Percentiles rank a stretch among this genome's conserved stretches.
These are phyloP conservation scores for Galerucella calmariensis DNA, from an alignment of 2,888 invertebrate species.

Conservation along the genomic window DNA sequence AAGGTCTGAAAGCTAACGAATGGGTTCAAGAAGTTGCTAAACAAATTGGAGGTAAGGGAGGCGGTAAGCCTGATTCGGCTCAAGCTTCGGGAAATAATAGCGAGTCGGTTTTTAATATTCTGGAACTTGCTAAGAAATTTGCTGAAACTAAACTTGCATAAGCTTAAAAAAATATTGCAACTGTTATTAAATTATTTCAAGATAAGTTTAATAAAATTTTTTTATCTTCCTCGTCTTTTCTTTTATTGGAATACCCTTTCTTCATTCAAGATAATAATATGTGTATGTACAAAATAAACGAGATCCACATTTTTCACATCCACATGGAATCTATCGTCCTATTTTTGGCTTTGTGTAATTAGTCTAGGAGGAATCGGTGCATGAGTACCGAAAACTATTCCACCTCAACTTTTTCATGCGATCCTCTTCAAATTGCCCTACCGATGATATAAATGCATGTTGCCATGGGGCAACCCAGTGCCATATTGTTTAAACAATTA, in stretches of 20 bases:
- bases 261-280: too few relatives aligned
- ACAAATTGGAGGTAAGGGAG: conserved; percentile 84
- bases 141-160: conserved; percentile 74
- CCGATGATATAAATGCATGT: too few relatives aligned
- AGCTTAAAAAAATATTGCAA: background rate
- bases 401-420: too few relatives aligned
- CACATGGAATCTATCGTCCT: too few relatives aligned
- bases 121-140: conserved; percentile 82
- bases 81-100: conserved; percentile 93
- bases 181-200: background rate
- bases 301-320: too few relatives aligned
- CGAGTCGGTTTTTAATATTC: conserved; percentile 76
- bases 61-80: conserved; percentile 97
- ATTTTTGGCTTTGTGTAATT: too few relatives aligned
- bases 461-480: too few relatives aligned
- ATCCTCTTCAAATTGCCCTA: too few relatives aligned
- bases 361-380: too few relatives aligned
- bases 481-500: too few relatives aligned
- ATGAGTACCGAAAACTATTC: too few relatives aligned
- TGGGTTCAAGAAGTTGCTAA: conserved; percentile 89
- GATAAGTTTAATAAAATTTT: background rate
- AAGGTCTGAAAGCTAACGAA: conserved; percentile 91
- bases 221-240: background rate
- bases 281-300: too few relatives aligned
- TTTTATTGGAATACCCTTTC: background rate